Percentiles rank a stretch among this genome's conserved stretches.
Conservation (phyloP, 2,113 vertebrate genomes). For the Rhinoptilus africanus region DNA sequence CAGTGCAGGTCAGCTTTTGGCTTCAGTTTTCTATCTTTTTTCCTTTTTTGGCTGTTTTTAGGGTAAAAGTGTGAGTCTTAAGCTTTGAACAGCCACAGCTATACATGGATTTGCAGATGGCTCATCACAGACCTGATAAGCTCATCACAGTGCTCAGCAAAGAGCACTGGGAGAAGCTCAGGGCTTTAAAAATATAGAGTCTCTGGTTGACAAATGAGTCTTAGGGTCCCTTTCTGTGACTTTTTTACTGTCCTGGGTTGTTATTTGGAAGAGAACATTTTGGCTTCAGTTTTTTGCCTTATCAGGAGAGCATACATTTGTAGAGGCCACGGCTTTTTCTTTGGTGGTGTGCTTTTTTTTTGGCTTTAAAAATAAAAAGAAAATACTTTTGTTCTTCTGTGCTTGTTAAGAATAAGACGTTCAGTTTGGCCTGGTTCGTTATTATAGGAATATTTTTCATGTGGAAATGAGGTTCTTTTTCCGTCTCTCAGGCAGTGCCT, state of each 20-base stretch:
- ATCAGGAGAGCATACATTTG: neutral
- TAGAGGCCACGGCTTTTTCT: neutral
- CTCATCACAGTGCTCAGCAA: too few relatives aligned
- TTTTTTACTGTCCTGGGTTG: neutral
- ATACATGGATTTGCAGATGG: neutral
- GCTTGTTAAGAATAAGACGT: neutral
- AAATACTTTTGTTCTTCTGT: neutral
- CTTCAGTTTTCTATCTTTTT: neutral
- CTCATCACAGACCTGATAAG: neutral
- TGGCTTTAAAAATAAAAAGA: neutral
- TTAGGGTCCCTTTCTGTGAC: neutral
- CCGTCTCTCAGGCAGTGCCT: neutral
- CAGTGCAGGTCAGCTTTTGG: neutral
- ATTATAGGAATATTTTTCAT: neutral
- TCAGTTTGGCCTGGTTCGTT: neutral
- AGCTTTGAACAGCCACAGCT: neutral
- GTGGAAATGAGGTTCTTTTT: neutral
- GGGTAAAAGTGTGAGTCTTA: neutral
- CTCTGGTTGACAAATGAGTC: neutral
- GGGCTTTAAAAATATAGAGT: too few relatives aligned
- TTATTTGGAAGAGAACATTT: neutral
- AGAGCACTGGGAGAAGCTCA: neutral
- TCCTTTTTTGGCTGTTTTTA: neutral
- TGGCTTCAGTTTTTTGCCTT: neutral
- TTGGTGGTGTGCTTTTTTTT: neutral